A percentile compares a stretch with the other conserved stretches of the same genome.
These are phyloP conservation scores for Fregata magnificens DNA, from an alignment of 2,113 vertebrate genomes.

Conservation along the genomic window DNA sequence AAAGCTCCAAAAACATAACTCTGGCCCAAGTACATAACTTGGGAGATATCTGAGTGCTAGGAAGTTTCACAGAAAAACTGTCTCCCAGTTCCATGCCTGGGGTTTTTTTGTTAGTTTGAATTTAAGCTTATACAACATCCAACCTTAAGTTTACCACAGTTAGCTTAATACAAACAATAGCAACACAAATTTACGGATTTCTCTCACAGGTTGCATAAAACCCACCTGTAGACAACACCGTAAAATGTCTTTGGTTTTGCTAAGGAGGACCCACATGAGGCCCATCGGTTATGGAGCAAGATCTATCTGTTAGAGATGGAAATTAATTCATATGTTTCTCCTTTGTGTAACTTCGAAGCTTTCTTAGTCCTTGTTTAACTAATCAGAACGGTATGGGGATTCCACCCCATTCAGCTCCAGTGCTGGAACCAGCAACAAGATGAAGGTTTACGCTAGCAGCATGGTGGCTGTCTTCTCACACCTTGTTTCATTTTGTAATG, in stretches of 20 bases:
- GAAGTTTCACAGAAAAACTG: not conserved
- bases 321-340: not conserved
- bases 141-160: not conserved
- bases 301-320: not conserved
- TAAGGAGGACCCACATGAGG: not conserved
- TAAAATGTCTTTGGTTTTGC: not conserved
- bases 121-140: not conserved
- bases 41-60: fast-evolving
- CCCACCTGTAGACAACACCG: not conserved
- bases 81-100: not conserved
- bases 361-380: not conserved
- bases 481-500: not conserved
- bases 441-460: not conserved
- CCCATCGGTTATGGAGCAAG: fast-evolving
- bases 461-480: not conserved
- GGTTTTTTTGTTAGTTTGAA: not conserved
- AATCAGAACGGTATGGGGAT: not conserved
- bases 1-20: not conserved
- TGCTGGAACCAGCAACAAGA: not conserved
- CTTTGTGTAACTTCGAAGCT: not conserved
- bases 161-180: not conserved
- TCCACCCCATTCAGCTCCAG: not conserved
- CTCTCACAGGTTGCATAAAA: not conserved
- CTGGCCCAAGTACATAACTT: not conserved
- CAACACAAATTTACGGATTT: not conserved